phyloP scores from a whole-genome alignment of 2,888 invertebrate genomes.

The Eristalis intricaria region DNA sequence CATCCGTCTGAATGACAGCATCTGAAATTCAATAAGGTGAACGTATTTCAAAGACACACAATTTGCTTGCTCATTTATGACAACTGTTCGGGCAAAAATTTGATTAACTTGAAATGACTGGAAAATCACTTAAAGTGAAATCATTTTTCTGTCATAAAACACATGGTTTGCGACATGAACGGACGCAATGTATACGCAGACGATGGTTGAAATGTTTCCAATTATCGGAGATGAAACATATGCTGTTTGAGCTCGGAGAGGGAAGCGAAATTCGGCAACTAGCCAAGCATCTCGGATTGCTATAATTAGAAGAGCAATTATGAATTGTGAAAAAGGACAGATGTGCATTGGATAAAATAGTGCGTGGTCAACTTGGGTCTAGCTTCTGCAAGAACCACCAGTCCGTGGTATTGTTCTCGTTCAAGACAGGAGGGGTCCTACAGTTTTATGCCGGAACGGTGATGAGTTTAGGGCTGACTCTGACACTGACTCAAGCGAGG shows the following conservation, averaged over 20 bases:
- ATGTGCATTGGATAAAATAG: too few relatives aligned
- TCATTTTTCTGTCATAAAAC: not conserved
- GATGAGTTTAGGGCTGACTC: too few relatives aligned
- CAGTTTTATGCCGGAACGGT: too few relatives aligned
- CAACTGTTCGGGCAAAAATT: not conserved
- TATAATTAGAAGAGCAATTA: not conserved
- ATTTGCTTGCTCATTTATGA: not conserved
- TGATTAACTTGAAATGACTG: not conserved
- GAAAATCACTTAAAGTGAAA: not conserved
- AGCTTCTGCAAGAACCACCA: too few relatives aligned
- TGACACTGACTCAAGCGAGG: too few relatives aligned
- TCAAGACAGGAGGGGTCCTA: too few relatives aligned
- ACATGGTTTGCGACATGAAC: not conserved
- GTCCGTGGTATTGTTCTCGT: too few relatives aligned
- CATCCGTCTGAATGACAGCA: too few relatives aligned
- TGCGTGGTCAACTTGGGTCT: too few relatives aligned
- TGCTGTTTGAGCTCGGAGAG: not conserved
- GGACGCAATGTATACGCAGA: not conserved
- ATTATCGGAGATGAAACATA: not conserved
- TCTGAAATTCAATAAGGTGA: not conserved
- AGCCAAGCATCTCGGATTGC: not conserved
- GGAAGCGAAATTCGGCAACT: not conserved
- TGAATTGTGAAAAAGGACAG: too few relatives aligned
- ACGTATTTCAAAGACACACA: not conserved
- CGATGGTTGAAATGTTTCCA: not conserved